These are phyloP conservation scores for Romanogobio albipinnatus DNA, from an alignment of 2,113 vertebrate genomes.

Conservation along the genomic window DNA sequence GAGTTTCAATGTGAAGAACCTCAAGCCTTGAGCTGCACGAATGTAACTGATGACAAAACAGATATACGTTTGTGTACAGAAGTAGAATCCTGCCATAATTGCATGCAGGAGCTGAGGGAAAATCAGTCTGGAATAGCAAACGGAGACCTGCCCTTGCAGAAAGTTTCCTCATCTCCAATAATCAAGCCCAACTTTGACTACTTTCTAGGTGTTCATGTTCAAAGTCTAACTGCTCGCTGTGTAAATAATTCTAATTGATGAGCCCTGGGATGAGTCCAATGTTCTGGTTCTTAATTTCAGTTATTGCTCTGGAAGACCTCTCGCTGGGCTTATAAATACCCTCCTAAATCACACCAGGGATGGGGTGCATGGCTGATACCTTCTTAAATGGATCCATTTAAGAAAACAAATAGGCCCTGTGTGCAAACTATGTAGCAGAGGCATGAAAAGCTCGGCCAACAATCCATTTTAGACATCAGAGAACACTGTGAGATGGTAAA, in stretches of 20 bases:
- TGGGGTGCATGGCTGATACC: constrained; percentile 27
- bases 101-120: constrained; percentile 5
- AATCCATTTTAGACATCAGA: neutral
- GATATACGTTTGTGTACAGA: constrained; percentile 62
- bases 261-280: constrained; percentile 67
- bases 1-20: constrained; percentile 68
- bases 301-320: constrained; percentile 62
- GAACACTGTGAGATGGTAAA: neutral
- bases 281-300: constrained; percentile 61
- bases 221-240: constrained; percentile 34
- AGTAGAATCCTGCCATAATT: constrained; percentile 9
- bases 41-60: constrained; percentile 68
- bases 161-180: constrained; percentile 41
- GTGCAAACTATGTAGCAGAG: neutral
- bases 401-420: neutral
- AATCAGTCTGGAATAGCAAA: constrained; percentile 31
- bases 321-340: constrained; percentile 46
- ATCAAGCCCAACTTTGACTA: constrained; percentile 27
- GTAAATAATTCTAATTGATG: constrained; percentile 65
- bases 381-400: constrained; percentile 44
- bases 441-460: neutral
- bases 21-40: constrained; percentile 65
- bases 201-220: constrained; percentile 29
- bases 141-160: constrained; percentile 23
- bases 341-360: neutral